Conservation (phyloP, 1,140 invertebrate genomes). For the Leucophenga varia region DNA sequence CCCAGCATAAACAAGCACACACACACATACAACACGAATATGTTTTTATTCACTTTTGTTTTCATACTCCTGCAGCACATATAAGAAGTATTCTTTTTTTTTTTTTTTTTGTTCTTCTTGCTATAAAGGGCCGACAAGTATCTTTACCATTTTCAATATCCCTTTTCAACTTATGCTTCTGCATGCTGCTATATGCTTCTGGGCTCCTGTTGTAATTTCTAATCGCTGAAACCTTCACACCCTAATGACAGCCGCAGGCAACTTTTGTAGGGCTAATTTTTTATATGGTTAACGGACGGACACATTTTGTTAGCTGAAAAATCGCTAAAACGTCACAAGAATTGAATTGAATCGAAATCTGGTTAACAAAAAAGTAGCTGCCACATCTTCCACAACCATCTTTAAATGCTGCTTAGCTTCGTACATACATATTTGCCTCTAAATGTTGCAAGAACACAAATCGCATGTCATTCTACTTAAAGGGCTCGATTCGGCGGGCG, state of each 20-base stretch:
- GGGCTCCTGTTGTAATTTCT: constrained; percentile 49
- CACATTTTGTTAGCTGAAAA: constrained; percentile 44
- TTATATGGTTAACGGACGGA: constrained; percentile 16
- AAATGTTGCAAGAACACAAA: no score
- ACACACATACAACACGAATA: no score
- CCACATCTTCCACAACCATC: no score
- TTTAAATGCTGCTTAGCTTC: no score
- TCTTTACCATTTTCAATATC: background rate
- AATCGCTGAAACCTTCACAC: constrained; percentile 55
- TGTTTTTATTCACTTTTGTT: background rate
- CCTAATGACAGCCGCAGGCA: constrained; percentile 41
- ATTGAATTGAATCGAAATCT: no score
- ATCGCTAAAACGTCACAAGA: constrained; percentile 16
- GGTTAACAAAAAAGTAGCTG: no score
- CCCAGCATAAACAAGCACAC: background rate
- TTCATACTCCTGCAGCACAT: constrained; percentile 1
- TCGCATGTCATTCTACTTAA: no score
- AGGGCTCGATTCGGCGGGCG: no score
- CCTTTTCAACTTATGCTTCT: background rate
- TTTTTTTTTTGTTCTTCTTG: background rate
- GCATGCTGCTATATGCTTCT: constrained; percentile 41
- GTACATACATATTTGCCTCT: constrained; percentile 37
- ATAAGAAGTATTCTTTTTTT: background rate
- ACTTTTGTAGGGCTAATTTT: background rate
- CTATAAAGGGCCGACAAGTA: background rate